Conservation (phyloP, 2,888 invertebrate genomes). For the Apodemia zela region DNA sequence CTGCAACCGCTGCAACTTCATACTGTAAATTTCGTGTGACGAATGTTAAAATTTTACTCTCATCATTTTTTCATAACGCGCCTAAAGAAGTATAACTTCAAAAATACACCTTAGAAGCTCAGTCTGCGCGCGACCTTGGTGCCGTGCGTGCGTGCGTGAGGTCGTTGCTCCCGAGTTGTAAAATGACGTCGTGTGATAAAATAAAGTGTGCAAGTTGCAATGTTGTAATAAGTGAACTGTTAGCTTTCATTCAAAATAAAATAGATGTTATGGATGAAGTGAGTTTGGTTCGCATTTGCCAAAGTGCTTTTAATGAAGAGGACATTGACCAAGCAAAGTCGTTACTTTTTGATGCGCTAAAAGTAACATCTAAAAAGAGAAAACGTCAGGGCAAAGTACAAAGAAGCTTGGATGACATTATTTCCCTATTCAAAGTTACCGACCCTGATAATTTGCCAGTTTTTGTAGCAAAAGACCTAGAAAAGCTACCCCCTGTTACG, state of each 20-base stretch:
- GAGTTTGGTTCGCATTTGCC: constrained; percentile 24
- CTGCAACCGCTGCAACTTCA: no score
- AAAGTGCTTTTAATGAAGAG: constrained; percentile 23
- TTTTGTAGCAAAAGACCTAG: constrained; percentile 26
- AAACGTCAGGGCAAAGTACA: constrained; percentile 22
- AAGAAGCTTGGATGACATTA: constrained; percentile 19
- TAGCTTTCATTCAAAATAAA: constrained; percentile 26
- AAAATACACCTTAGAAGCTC: no score
- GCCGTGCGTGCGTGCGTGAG: no score
- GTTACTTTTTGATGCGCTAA: constrained; percentile 26
- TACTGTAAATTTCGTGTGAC: no score
- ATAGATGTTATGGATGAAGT: constrained; percentile 29
- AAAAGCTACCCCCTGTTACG: constrained; percentile 28
- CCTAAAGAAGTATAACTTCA: no score
- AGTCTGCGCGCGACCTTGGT: no score
- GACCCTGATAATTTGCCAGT: constrained; percentile 28
- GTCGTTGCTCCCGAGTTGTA: no score
- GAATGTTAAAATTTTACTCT: no score
- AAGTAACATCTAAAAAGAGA: constrained; percentile 18
- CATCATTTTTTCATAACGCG: no score
- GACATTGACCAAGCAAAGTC: constrained; percentile 27
- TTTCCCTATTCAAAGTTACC: background rate
- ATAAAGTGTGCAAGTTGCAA: constrained; percentile 20
- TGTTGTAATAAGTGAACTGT: constrained; percentile 20
- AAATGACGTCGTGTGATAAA: background rate